These are phyloP conservation scores for Amphiprion clarkii DNA, from an alignment of 2,797 vertebrate species.

Conservation along the genomic window DNA sequence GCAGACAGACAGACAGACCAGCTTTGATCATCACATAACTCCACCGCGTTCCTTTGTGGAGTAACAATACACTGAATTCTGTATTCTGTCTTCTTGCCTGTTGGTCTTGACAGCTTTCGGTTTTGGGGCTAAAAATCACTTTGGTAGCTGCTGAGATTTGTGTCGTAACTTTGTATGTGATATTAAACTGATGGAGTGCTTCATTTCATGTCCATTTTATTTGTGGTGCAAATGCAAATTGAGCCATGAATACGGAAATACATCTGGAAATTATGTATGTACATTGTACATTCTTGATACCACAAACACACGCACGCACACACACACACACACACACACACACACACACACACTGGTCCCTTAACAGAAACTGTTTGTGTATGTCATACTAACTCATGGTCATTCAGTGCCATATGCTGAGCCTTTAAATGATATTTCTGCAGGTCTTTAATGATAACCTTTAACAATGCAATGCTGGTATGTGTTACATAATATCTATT, in stretches of 20 bases:
- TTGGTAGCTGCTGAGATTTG: no score
- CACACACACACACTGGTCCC: conserved; percentile 8
- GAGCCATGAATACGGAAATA: conserved; percentile 1
- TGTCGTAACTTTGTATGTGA: no score
- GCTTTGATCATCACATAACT: no score
- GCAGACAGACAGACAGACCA: no score
- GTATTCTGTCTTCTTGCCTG: no score
- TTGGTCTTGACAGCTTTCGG: no score
- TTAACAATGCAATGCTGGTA: conserved; percentile 71
- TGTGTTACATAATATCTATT: conserved; percentile 81
- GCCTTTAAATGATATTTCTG: conserved; percentile 70
- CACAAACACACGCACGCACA: not conserved
- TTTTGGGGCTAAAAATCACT: no score
- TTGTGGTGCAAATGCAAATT: not conserved
- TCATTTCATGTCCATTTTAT: not conserved
- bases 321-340: not conserved
- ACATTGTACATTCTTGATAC: not conserved
- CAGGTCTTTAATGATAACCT: conserved; percentile 79
- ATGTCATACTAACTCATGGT: conserved; percentile 11
- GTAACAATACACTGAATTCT: no score
- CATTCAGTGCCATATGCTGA: conserved; percentile 42
- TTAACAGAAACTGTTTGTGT: not conserved
- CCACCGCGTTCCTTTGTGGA: no score
- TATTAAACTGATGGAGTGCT: not conserved
- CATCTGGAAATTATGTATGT: not conserved